A percentile compares a stretch with the other conserved stretches of the same genome.
phyloP scores from a whole-genome alignment of 2,888 invertebrate genomes.

The Opisthograptis luteolata region DNA sequence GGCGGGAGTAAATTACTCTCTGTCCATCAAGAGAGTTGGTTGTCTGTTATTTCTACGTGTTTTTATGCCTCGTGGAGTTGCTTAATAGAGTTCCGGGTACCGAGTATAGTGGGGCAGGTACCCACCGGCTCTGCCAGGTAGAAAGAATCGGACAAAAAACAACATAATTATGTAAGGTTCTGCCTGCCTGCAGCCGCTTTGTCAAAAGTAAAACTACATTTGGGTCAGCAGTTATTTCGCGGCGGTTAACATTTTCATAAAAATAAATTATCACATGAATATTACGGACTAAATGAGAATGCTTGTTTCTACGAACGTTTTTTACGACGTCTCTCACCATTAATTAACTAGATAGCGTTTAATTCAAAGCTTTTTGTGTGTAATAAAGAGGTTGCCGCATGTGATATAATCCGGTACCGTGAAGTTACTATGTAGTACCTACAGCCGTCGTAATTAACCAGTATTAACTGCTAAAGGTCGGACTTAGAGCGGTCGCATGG shows the following conservation, averaged over 20 bases:
- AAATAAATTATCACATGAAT: slow-evolving; percentile 43
- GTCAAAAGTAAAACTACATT: slow-evolving; percentile 51
- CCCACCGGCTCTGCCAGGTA: slow-evolving; percentile 60
- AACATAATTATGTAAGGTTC: slow-evolving; percentile 53
- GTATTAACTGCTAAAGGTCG: slow-evolving; percentile 34
- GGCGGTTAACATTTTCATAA: slow-evolving; percentile 36
- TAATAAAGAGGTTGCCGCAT: slow-evolving; percentile 27
- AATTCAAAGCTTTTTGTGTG: slow-evolving; percentile 42
- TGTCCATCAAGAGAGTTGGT: slow-evolving; percentile 55
- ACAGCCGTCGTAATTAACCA: slow-evolving; percentile 41
- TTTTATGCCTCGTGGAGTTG: slow-evolving; percentile 71
- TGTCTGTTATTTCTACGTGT: slow-evolving; percentile 63
- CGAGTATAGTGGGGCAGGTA: slow-evolving; percentile 71
- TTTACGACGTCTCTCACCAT: slow-evolving; percentile 40
- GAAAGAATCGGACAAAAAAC: slow-evolving; percentile 57
- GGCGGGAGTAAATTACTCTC: slow-evolving; percentile 57
- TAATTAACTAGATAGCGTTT: slow-evolving; percentile 47
- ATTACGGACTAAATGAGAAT: slow-evolving; percentile 41
- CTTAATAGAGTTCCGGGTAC: slow-evolving; percentile 79
- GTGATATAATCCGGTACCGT: slow-evolving; percentile 42
- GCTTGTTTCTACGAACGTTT: slow-evolving; percentile 38
- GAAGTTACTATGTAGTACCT: slow-evolving; percentile 48
- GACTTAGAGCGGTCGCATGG: slow-evolving; percentile 26
- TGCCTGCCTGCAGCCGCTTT: slow-evolving; percentile 50
- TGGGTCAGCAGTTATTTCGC: slow-evolving; percentile 38